A percentile compares a stretch with the other conserved stretches of the same genome.
phyloP scores from a whole-genome alignment of 2,888 invertebrate species.

The Pyralis farinalis region DNA sequence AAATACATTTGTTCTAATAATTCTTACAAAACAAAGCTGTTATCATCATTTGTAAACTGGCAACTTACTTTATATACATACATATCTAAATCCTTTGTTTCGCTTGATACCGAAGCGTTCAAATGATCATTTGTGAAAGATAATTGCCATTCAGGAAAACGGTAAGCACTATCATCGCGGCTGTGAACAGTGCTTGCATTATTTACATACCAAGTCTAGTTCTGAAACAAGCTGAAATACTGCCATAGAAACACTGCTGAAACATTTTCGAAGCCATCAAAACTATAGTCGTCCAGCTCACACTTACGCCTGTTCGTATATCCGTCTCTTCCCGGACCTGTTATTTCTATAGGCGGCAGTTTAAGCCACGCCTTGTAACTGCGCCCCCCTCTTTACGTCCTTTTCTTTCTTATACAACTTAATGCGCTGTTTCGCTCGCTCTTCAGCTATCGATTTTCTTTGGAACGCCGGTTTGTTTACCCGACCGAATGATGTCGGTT shows the following conservation, averaged over 20 bases:
- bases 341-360: constrained; percentile 48
- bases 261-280: constrained; percentile 2
- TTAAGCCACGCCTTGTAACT: constrained; percentile 61
- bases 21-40: no score
- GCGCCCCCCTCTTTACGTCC: constrained; percentile 36
- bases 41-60: no score
- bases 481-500: constrained; percentile 55
- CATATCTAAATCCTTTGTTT: no score
- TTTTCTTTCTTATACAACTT: constrained; percentile 41
- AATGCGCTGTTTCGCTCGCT: constrained; percentile 37
- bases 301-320: constrained; percentile 26
- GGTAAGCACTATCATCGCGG: constrained; percentile 3
- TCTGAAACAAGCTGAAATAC: constrained; percentile 7
- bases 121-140: constrained; percentile 23
- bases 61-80: no score
- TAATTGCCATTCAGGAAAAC: background rate
- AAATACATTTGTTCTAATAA: no score
- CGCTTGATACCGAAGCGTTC: no score
- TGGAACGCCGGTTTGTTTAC: constrained; percentile 56
- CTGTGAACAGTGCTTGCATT: constrained; percentile 9
- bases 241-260: background rate
- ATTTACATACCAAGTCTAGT: constrained; percentile 21
- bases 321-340: constrained; percentile 26
- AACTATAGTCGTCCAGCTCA: constrained; percentile 35
- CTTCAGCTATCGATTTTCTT: constrained; percentile 58